phyloP scores from a whole-genome alignment of 2,797 vertebrate species.

The Macropus fuliginosus region DNA sequence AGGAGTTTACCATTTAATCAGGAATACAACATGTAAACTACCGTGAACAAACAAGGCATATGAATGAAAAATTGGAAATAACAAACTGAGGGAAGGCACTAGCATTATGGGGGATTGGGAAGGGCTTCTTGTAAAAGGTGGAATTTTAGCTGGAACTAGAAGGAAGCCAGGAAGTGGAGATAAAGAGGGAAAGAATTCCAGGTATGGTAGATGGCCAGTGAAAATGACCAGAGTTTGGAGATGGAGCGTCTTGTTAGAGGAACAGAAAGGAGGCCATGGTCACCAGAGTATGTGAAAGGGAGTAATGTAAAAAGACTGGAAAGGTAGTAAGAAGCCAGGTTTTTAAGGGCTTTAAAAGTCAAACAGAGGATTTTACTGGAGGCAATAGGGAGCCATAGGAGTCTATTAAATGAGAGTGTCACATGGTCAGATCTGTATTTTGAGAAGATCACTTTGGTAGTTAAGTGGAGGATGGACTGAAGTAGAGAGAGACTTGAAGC shows the following conservation, averaged over 20 bases:
- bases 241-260: not conserved
- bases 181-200: not conserved
- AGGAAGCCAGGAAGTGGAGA: no score
- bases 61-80: no score
- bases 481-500: not conserved
- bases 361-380: not conserved
- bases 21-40: no score
- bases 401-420: not conserved
- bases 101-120: no score
- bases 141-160: no score
- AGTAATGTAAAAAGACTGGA: not conserved
- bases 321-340: not conserved
- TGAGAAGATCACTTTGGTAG: no score
- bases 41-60: no score
- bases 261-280: not conserved
- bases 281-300: not conserved
- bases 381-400: not conserved
- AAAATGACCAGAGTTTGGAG: not conserved
- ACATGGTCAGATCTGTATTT: not conserved
- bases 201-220: not conserved
- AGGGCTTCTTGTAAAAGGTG: no score
- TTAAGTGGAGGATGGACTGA: not conserved
- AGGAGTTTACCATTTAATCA: no score
- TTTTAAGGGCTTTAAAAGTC: not conserved
- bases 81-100: no score